Evolutionary conservation across 2,888 invertebrate genomes (phyloP), one percentile per base, ranked within the genome.

Genomic region (Chymomyza fuscimana): DNA sequence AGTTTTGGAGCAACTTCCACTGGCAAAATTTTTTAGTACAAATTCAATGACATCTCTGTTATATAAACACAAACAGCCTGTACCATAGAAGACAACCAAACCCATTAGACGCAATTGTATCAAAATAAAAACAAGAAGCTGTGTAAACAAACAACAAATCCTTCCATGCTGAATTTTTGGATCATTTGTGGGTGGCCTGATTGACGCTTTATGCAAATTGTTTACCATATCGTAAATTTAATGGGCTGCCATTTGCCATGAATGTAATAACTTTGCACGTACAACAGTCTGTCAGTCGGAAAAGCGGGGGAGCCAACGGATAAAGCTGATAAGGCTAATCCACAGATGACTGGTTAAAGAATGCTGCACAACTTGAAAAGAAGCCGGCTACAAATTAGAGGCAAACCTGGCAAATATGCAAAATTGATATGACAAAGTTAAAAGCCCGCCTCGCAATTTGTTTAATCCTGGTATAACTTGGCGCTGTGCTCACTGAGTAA

Each of bases 161-260:
- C 22, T 22, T 22, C 22, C 22, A 3, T 3, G 22, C 3, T 22
- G 22, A 22, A 22, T 52, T 52, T 2, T 52, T 52, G 5, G 22
- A 9, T 32, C n/a, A 2, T 46, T 16, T 12, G 29, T 61, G 69
- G 60, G 61, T 59, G 66, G 69, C 58, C 69, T 56, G 79, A 79
- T 76, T 74, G 72, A 72, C 71, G 76, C 58, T 65, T 75, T 78
- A 69, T 80, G 79, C 74, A 74, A 81, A 81, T 78, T 71, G 61
- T 71, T 78, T 72, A 68, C 66, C 72, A 72, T 68, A 69, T 51
- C 40, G n/a, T 50, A 65, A 54, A 15, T 16, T n/a, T 29, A 22
- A 54, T 32, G 29, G 12, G 1, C 36, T 6, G 0, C 7, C 36
- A 36, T 36, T 36, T 36, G 36, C 36, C 36, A 4, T 32, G 73